These are phyloP conservation scores for Heliconius sara DNA, from an alignment of 2,888 invertebrate genomes.

Conservation along the genomic window DNA sequence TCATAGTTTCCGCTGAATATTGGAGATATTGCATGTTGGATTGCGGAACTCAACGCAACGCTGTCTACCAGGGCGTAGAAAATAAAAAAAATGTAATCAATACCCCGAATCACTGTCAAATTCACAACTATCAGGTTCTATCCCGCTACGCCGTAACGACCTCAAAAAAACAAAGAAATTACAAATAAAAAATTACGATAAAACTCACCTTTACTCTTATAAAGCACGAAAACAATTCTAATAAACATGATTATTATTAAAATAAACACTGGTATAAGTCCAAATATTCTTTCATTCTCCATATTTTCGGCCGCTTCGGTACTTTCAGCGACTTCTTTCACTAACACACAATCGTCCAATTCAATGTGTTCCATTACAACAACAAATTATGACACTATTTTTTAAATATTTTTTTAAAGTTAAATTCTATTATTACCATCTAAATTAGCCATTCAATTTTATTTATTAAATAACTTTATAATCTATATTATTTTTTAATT, in stretches of 20 bases:
- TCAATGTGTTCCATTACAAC: constrained; percentile 31
- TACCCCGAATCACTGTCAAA: background rate
- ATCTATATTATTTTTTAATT: background rate
- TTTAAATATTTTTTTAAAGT: background rate
- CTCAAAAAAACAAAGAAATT: background rate
- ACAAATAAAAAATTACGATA: no score
- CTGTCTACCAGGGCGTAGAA: background rate
- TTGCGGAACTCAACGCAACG: no score
- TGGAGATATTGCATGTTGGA: no score
- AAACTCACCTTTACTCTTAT: constrained; percentile 55
- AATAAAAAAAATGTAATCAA: background rate
- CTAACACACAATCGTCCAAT: constrained; percentile 32
- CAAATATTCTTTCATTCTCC: constrained; percentile 36
- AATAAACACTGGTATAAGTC: constrained; percentile 66
- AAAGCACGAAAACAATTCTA: constrained; percentile 67
- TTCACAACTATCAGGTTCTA: no score
- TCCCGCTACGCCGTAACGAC: background rate
- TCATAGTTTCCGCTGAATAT: no score
- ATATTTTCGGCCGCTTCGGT: constrained; percentile 15
- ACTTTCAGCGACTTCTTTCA: constrained; percentile 12
- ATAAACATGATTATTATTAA: constrained; percentile 64
- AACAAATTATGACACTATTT: background rate
- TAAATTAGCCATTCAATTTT: constrained; percentile 12
- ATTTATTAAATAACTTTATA: background rate
- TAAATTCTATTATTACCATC: constrained; percentile 2